Conservation (phyloP, 2,113 vertebrate species). For the Casuarius casuarius region DNA sequence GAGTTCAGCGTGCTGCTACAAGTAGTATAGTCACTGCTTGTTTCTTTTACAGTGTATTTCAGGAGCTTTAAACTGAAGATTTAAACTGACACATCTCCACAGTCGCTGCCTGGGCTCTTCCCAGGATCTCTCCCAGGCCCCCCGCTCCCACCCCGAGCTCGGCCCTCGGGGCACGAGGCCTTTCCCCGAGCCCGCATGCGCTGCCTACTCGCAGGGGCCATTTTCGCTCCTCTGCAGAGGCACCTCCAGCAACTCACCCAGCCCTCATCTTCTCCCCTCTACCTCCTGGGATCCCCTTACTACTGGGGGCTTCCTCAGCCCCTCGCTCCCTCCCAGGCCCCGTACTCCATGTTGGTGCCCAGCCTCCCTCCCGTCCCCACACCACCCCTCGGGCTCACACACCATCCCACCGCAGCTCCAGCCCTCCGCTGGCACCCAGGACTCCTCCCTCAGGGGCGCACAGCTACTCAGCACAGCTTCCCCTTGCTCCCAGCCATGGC, state of each 20-base stretch:
- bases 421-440: too few species aligned
- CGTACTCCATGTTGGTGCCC: too few species aligned
- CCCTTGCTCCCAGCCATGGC: too few species aligned
- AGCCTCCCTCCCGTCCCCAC: accelerated
- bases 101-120: neutral
- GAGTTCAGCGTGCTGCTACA: neutral
- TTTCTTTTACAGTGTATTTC: neutral
- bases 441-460: accelerated
- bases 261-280: neutral
- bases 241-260: neutral
- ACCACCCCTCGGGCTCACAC: neutral
- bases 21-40: neutral
- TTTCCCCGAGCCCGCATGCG: neutral
- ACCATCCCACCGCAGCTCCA: neutral
- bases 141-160: neutral
- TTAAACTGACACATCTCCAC: neutral
- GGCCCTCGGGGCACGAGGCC: accelerated
- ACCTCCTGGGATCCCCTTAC: accelerated
- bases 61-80: neutral
- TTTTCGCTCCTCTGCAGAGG: accelerated
- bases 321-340: accelerated
- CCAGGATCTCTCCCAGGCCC: too few species aligned
- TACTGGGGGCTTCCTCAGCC: neutral
- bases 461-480: accelerated
- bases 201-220: accelerated